These are phyloP conservation scores for Sorex maritimensis DNA, from an alignment of 2,797 vertebrate genomes.

Conservation along the genomic window DNA sequence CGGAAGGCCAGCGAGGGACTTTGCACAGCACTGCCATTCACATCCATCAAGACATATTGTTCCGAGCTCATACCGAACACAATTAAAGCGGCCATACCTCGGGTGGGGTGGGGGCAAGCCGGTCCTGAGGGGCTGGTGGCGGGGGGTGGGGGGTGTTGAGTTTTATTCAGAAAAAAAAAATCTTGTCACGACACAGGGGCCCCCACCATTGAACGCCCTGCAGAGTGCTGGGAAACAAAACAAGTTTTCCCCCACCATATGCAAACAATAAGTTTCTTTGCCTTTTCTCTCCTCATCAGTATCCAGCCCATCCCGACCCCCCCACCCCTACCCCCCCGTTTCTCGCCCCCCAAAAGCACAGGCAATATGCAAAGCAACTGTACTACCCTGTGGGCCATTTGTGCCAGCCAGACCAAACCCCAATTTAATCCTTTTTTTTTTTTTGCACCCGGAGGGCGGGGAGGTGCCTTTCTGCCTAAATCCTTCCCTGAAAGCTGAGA, in stretches of 20 bases:
- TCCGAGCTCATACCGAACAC: slow-evolving; percentile 75
- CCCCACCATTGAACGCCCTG: background rate
- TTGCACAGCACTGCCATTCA: slow-evolving; percentile 81
- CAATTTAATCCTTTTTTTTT: slow-evolving; percentile 74
- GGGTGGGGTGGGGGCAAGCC: too few species aligned
- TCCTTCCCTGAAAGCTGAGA: slow-evolving; percentile 72
- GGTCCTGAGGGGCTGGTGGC: too few species aligned
- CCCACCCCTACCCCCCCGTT: too few species aligned
- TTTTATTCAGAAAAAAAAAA: background rate
- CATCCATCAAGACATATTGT: slow-evolving; percentile 83
- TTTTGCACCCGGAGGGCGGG: slow-evolving; percentile 43
- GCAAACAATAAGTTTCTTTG: slow-evolving; percentile 76
- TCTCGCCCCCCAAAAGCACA: rapidly evolving
- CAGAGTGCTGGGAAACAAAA: background rate
- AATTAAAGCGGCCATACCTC: slow-evolving; percentile 82
- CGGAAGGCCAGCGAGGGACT: slow-evolving; percentile 83
- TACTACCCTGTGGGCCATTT: slow-evolving; percentile 64
- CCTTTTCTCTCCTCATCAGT: background rate
- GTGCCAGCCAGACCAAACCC: slow-evolving; percentile 70
- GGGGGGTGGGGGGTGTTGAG: too few species aligned
- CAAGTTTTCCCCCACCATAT: slow-evolving; percentile 62
- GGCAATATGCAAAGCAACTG: slow-evolving; percentile 77
- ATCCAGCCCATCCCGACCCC: background rate
- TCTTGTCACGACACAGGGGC: slow-evolving; percentile 11
- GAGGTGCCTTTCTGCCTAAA: slow-evolving; percentile 63